phyloP scores from a whole-genome alignment of 2,888 invertebrate species.

The Drosophila pseudotalamancana region DNA sequence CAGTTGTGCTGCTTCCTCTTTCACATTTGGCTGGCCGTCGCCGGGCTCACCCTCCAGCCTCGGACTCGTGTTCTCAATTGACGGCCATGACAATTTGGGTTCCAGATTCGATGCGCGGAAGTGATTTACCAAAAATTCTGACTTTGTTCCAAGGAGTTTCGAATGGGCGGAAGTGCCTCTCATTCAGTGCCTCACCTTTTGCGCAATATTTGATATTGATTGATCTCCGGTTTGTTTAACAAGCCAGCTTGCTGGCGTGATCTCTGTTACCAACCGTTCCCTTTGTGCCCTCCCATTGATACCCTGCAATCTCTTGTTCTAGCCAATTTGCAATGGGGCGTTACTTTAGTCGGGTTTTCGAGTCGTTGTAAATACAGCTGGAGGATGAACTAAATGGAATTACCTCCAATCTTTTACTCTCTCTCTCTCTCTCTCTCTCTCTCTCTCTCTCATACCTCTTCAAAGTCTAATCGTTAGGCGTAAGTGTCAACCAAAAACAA shows the following conservation, averaged over 20 bases:
- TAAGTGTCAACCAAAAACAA: not conserved
- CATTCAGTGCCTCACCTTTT: slow-evolving; percentile 51
- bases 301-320: slow-evolving; percentile 28
- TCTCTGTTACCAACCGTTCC: slow-evolving; percentile 41
- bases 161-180: slow-evolving; percentile 62
- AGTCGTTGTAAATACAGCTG: slow-evolving; percentile 51
- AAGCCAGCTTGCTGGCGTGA: slow-evolving; percentile 65
- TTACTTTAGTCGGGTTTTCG: slow-evolving; percentile 27
- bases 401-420: too few species aligned
- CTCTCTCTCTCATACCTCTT: not conserved
- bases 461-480: not conserved
- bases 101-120: slow-evolving; percentile 73
- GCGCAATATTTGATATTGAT: slow-evolving; percentile 56
- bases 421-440: too few species aligned
- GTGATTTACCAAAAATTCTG: slow-evolving; percentile 71
- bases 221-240: slow-evolving; percentile 66
- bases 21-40: not conserved
- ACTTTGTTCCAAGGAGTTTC: slow-evolving; percentile 53
- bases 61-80: slow-evolving; percentile 65
- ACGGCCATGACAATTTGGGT: slow-evolving; percentile 76
- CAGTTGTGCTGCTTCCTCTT: not conserved
- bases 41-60: slow-evolving; percentile 3
- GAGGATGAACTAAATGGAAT: slow-evolving; percentile 8
- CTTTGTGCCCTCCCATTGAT: slow-evolving; percentile 38
- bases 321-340: slow-evolving; percentile 56